Evolutionary conservation across 2,113 vertebrate genomes (phyloP), one percentile per base, ranked within the genome.

Genomic region (Trematomus loennbergii): DNA sequence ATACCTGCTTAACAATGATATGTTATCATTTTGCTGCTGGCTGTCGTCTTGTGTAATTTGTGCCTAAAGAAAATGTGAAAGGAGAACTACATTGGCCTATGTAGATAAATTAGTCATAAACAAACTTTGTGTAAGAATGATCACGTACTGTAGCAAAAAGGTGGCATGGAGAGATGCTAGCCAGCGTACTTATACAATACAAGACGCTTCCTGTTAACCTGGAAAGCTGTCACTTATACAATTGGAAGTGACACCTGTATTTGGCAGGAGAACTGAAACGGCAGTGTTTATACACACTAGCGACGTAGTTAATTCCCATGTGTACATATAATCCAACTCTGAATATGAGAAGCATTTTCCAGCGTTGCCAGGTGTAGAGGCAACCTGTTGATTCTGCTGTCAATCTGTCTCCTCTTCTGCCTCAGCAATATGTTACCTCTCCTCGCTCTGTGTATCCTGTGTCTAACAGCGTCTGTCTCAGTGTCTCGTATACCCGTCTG

Each of bases 271-370:
- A 29, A 29, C 29, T 29, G 0, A 59, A 46, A 12, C 20, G 66
- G 33, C 29, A 20, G 12, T 40, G 22, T 73, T 66, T 46, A 49
- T 11, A 53, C 17, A 12, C 6, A 15, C 25, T 48, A 5, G 12
- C 18, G 33, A 72, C 1, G 2, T 49, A 53, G 50, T 79, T 64
- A 61, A 52, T 78, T 68, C 61, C 55, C 12, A 58, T 16, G 13
- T 17, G 22, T 58, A 40, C 79, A 75, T 80, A n/a, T 59, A 71
- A 86, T 70, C 40, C 73, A 78, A 22, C 70, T 29, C 62, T 79
- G 74, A n/a, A 49, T 79, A 43, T 66, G 36, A 57, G 6, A 65
- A 73, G 49, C 67, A 65, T 66, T 76, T 76, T 79, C 43, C 25
- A 55, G 22, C 52, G 36, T n/a, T 64, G 40, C 76, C 75, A 75